Evolutionary conservation across 2,888 invertebrate genomes (phyloP), one percentile per base, ranked within the genome.

Genomic region (Clitarchus hookeri): DNA sequence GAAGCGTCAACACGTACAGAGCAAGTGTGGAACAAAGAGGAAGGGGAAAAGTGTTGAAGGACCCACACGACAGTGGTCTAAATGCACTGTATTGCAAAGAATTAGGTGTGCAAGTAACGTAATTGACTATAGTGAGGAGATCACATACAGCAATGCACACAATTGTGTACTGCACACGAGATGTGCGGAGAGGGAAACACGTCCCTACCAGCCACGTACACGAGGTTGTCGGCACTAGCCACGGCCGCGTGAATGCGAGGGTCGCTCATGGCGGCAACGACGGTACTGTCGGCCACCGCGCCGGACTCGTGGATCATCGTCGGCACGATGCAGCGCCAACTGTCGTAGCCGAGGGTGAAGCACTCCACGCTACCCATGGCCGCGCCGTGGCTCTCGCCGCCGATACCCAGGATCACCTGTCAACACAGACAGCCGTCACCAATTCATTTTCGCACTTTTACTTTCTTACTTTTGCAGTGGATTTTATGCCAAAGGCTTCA

Each of bases 301-400:
- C 85, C 82, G 36, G 87, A 87, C 9, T 87, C 88, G 6, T 88
- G 87, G 12, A 88, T 87, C 53, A 88, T 85, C 11, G 89, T 87
- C 4, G 90, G 90, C 84, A 90, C 88, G n/a, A 89, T 89, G 85
- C 90, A 90, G 85, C 89, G 89, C 90, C 90, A 90, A 6, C 89
- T 89, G 84, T 90, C 89, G 86, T 89, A 90, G 11, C 90, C 90
- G 87, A 90, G 88, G 87, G 90, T 90, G 87, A 90, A 90, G 85
- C 91, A 91, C 84, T 91, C 91, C 12, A 90, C 89, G 85, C 89
- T 90, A 80, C 89, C 88, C 85, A 90, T 87, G 84, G 90, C 89
- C 85, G 89, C 89, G 54, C 90, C 90, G 88, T 89, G 89, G 36
- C 89, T 89, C 87, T 90, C 90, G 13, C 91, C 91, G 53, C 90